Evolutionary conservation across 2,888 invertebrate genomes (phyloP).

Genomic region (Ceraclea dissimilis): DNA sequence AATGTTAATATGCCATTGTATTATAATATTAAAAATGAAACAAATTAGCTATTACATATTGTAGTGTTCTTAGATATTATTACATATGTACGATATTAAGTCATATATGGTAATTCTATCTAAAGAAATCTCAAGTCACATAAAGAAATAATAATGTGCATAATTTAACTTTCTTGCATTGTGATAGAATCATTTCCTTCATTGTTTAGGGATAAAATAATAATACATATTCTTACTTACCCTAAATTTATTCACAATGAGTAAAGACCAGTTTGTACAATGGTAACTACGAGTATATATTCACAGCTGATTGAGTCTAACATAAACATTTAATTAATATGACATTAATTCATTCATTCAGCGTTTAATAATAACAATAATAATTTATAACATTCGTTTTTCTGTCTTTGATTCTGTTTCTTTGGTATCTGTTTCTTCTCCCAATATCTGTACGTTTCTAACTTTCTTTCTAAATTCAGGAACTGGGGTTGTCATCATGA

Average conservation of each 20-base stretch:
- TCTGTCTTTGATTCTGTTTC: conserved; percentile 35
- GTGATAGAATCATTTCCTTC: neutral
- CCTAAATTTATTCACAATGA: conserved; percentile 21
- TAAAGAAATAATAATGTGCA: neutral
- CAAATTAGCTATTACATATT: no score
- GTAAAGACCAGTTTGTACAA: conserved; percentile 17
- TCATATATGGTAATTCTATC: neutral
- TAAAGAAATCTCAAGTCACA: neutral
- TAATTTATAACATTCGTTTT: conserved; percentile 20
- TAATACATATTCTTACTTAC: conserved; percentile 18
- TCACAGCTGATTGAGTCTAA: conserved; percentile 3
- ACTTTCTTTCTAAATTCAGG: conserved; percentile 48
- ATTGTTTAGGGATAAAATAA: neutral
- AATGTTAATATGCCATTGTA: no score
- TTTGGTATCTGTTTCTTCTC: conserved; percentile 48
- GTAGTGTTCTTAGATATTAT: no score
- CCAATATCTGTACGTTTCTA: conserved; percentile 64
- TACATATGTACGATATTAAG: no score
- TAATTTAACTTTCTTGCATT: neutral
- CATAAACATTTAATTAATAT: neutral
- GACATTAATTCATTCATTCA: neutral
- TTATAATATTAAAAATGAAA: no score
- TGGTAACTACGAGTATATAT: conserved; percentile 9
- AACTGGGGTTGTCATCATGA: conserved; percentile 42
- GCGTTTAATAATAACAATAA: neutral